A percentile compares a stretch with the other conserved stretches of the same genome.
These are phyloP conservation scores for Endotricha flammealis DNA, from an alignment of 2,888 invertebrate species.

Conservation along the genomic window DNA sequence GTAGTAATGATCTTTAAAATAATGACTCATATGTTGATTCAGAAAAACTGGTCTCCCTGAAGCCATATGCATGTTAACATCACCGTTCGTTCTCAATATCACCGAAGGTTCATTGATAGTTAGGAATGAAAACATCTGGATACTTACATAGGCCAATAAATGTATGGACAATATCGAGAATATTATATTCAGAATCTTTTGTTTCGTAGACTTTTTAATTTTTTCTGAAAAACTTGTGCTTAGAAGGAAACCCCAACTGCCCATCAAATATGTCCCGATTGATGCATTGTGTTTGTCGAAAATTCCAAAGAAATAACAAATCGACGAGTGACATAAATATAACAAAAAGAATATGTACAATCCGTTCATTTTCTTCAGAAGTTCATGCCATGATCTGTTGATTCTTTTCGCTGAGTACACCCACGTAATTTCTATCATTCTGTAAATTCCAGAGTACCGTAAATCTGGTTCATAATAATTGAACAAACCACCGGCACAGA, in stretches of 20 bases:
- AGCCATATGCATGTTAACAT: constrained; percentile 39
- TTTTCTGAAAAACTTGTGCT: constrained; percentile 41
- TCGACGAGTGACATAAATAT: constrained; percentile 38
- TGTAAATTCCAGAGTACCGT: constrained; percentile 54
- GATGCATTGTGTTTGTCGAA: constrained; percentile 35
- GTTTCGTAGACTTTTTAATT: constrained; percentile 43
- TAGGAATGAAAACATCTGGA: constrained; percentile 52
- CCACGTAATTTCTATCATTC: constrained; percentile 45
- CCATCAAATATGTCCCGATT: constrained; percentile 33
- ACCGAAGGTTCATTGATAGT: constrained; percentile 49
- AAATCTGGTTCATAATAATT: constrained; percentile 47
- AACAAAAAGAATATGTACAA: constrained; percentile 50
- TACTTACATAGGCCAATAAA: constrained; percentile 44
- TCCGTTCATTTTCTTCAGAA: constrained; percentile 38
- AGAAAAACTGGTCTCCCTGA: constrained; percentile 43
- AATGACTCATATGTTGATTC: constrained; percentile 27
- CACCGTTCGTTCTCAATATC: constrained; percentile 38
- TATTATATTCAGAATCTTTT: constrained; percentile 44
- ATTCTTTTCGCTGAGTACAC: constrained; percentile 43
- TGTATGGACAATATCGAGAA: constrained; percentile 49
- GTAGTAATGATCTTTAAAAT: constrained; percentile 43
- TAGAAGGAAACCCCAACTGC: constrained; percentile 50
- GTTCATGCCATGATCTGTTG: constrained; percentile 43
- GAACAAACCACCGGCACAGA: constrained; percentile 53
- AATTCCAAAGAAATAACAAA: constrained; percentile 38